These are phyloP conservation scores for Acipenser transmontanus DNA, from an alignment of 2,797 vertebrate species.

Conservation along the genomic window DNA sequence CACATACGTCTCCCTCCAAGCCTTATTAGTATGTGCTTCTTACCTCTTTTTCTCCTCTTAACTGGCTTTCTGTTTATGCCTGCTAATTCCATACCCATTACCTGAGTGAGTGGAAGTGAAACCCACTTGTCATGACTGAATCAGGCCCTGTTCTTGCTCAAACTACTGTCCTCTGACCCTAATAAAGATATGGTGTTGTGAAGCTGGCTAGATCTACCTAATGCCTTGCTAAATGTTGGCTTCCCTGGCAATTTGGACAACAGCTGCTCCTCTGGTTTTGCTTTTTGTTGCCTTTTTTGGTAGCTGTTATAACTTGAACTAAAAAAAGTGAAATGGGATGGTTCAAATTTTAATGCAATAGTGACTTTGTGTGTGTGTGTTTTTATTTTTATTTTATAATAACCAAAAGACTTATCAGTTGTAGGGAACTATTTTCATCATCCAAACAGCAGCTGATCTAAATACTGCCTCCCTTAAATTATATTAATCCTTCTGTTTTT, in stretches of 20 bases:
- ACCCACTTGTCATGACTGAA: conserved; percentile 13
- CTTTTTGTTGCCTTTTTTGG: conserved; percentile 11
- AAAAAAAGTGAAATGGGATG: too few species aligned
- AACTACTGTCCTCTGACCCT: conserved; percentile 6
- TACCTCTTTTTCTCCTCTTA: conserved; percentile 9
- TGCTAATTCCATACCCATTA: conserved; percentile 11
- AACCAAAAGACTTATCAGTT: too few species aligned
- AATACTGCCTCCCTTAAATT: too few species aligned
- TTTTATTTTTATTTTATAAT: too few species aligned
- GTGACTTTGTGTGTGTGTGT: too few species aligned
- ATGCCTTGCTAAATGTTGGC: not conserved
- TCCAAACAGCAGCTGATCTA: too few species aligned
- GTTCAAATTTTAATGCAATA: too few species aligned
- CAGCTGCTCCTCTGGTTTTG: conserved; percentile 1
- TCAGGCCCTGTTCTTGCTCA: conserved; percentile 14
- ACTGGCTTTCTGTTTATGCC: conserved; percentile 11
- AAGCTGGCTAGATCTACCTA: not conserved
- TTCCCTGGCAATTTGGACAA: not conserved
- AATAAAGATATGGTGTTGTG: conserved; percentile 5
- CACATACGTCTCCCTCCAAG: not conserved
- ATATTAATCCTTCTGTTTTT: too few species aligned
- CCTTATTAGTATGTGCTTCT: conserved; percentile 5
- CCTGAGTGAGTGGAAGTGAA: conserved; percentile 5
- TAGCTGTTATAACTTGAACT: too few species aligned
- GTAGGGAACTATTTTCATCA: too few species aligned